A percentile compares a stretch with the other conserved stretches of the same genome.
Evolutionary conservation across 2,113 vertebrate genomes (phyloP).

Genomic region (Rhinoptilus africanus): DNA sequence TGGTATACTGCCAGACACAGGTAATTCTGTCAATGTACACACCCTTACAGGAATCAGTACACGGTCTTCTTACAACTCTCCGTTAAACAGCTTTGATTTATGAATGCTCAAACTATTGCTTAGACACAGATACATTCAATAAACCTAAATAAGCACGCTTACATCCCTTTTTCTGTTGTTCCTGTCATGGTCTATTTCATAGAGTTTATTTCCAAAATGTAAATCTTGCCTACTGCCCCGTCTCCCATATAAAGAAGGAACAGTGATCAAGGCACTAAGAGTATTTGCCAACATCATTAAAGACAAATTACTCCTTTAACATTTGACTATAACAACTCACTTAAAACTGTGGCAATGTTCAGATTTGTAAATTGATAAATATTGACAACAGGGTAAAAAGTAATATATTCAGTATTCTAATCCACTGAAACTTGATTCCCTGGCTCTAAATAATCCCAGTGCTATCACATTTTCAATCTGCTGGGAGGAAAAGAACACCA

Average conservation of each 20-base stretch:
- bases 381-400: neutral
- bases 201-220: neutral
- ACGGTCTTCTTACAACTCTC: neutral
- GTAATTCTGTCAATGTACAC: neutral
- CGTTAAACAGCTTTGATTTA: neutral
- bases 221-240: neutral
- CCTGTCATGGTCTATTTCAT: neutral
- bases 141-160: neutral
- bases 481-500: neutral
- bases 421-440: neutral
- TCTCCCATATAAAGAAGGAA: neutral
- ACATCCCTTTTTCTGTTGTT: neutral
- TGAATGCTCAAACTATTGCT: neutral
- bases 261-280: neutral
- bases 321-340: neutral
- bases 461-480: neutral
- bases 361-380: neutral
- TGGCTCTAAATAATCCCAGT: neutral
- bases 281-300: neutral
- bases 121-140: neutral
- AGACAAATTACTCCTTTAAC: slow-evolving; percentile 28
- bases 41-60: neutral
- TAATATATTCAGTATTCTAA: neutral
- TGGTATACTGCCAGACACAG: neutral
- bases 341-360: neutral